phyloP scores from a whole-genome alignment of 2,113 vertebrate species.

The Silurus asotus region DNA sequence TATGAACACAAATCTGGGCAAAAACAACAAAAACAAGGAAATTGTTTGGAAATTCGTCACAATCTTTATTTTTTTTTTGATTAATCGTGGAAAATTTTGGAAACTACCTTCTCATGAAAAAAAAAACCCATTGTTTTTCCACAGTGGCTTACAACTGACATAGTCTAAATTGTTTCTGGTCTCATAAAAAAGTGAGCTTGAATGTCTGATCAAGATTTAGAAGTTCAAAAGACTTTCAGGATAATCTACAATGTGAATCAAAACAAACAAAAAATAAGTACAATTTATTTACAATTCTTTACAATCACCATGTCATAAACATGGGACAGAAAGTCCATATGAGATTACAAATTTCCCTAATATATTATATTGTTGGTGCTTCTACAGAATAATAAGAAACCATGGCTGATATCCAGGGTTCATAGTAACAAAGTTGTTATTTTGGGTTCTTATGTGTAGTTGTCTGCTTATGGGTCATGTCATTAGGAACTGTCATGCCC shows the following conservation, averaged over 20 bases:
- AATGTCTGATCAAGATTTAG: constrained; percentile 6
- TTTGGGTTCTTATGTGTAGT: too few species aligned
- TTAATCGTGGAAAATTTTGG: neutral
- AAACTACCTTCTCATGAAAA: constrained; percentile 14
- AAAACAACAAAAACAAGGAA: neutral
- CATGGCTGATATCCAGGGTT: neutral
- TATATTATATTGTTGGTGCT: neutral
- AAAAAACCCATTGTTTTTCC: neutral
- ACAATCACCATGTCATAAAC: neutral
- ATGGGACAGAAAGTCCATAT: neutral
- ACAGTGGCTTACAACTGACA: neutral
- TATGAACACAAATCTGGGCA: neutral
- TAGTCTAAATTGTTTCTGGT: neutral
- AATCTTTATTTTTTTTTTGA: neutral
- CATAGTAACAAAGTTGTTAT: neutral
- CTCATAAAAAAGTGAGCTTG: neutral
- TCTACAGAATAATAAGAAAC: neutral
- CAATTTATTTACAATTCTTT: neutral
- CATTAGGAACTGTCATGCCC: neutral
- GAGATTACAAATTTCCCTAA: neutral
- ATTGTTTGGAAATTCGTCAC: neutral
- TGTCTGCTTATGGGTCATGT: neutral
- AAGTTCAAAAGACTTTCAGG: neutral
- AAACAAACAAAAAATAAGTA: neutral
- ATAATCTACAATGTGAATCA: neutral